These are phyloP conservation scores for Chrysolina americana DNA, from an alignment of 2,888 invertebrate genomes.

Conservation along the genomic window DNA sequence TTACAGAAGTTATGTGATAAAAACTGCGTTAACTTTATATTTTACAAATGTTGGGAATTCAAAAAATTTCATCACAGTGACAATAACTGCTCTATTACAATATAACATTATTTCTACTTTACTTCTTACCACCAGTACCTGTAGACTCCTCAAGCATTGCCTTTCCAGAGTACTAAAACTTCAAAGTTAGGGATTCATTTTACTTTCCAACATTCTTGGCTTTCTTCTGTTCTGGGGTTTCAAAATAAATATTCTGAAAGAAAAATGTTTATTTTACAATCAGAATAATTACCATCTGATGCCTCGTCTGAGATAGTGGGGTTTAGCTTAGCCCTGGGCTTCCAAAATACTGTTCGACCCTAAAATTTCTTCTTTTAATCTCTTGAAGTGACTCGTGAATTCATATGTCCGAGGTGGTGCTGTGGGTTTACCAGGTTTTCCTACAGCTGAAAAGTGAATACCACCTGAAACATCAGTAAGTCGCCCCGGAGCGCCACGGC, in stretches of 20 bases:
- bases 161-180: background rate
- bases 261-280: background rate
- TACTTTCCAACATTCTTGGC: slow-evolving; percentile 2
- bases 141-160: slow-evolving; percentile 20
- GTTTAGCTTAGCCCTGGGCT: background rate
- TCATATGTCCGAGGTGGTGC: too few species aligned
- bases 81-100: background rate
- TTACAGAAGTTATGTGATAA: too few species aligned
- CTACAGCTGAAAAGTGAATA: too few species aligned
- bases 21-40: background rate
- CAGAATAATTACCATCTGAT: background rate
- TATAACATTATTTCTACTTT: too few species aligned
- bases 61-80: too few species aligned
- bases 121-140: slow-evolving; percentile 4
- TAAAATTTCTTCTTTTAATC: too few species aligned
- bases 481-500: too few species aligned
- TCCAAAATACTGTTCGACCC: too few species aligned
- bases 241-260: background rate
- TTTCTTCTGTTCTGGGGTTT: background rate
- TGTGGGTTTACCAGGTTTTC: too few species aligned
- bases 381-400: too few species aligned
- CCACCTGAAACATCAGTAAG: too few species aligned
- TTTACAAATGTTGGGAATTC: background rate
- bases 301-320: background rate
- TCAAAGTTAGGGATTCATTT: background rate